Percentiles rank a stretch among this genome's conserved stretches.
phyloP scores from a whole-genome alignment of 2,113 vertebrate genomes.

The Saimiri boliviensis region DNA sequence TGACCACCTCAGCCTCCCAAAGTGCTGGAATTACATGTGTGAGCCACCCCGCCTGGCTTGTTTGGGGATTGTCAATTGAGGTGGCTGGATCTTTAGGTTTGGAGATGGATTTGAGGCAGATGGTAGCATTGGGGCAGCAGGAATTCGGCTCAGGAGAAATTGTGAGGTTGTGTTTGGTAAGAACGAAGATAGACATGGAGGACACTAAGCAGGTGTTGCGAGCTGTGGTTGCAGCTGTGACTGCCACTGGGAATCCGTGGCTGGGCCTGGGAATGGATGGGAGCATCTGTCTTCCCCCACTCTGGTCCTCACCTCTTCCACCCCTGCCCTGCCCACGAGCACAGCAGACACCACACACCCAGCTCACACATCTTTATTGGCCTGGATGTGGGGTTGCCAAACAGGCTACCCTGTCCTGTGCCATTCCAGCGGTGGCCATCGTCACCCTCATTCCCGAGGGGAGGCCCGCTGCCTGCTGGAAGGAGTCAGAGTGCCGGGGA shows the following conservation, averaged over 20 bases:
- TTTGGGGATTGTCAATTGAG: not conserved
- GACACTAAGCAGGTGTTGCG: not conserved
- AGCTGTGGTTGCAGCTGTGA: not conserved
- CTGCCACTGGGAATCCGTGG: not conserved
- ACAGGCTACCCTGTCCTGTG: not conserved
- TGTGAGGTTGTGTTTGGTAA: too few relatives aligned
- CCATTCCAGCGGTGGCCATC: not conserved
- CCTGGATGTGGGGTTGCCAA: not conserved
- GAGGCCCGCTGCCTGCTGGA: constrained; percentile 60
- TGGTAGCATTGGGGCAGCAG: not conserved
- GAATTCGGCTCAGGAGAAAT: not conserved
- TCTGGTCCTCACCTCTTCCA: not conserved
- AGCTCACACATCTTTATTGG: constrained; percentile 63
- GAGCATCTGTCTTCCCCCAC: not conserved
- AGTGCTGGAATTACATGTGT: too few relatives aligned
- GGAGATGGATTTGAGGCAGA: not conserved
- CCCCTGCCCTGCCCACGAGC: not conserved
- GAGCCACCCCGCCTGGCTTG: too few relatives aligned
- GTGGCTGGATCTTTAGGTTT: not conserved
- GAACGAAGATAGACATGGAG: not conserved
- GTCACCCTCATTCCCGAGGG: not conserved
- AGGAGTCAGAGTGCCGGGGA: not conserved
- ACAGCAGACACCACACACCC: not conserved
- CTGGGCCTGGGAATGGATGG: too few relatives aligned
- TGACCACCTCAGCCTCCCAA: too few relatives aligned